phyloP scores from a whole-genome alignment of 92 coral and sea anemone species.

The Metridium senile region DNA sequence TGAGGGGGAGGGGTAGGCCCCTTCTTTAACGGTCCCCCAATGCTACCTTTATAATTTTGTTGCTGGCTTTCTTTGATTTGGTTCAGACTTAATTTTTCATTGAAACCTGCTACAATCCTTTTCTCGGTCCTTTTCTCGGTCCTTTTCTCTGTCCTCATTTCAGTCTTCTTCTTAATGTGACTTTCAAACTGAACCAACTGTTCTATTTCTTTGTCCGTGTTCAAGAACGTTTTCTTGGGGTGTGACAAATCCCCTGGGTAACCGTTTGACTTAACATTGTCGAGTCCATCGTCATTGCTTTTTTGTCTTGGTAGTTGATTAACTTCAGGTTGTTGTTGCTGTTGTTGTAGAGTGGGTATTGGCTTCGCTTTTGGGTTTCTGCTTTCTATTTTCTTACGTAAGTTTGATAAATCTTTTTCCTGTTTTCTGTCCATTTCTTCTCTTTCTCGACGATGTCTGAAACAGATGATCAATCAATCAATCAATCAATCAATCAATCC shows the following conservation, averaged over 20 bases:
- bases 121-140: constrained; percentile 41
- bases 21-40: constrained; percentile 32
- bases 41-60: constrained; percentile 41
- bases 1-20: constrained; percentile 62
- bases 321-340: constrained; percentile 4
- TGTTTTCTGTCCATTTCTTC: constrained; percentile 83
- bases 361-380: constrained; percentile 54
- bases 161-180: constrained; percentile 68
- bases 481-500: too few relatives aligned
- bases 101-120: too few relatives aligned
- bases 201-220: constrained; percentile 76
- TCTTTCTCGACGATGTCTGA: constrained; percentile 84
- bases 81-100: constrained; percentile 76
- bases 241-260: constrained; percentile 32
- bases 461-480: background rate
- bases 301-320: constrained; percentile 28
- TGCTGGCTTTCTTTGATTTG: constrained; percentile 89
- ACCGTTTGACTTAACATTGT: constrained; percentile 62
- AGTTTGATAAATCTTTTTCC: constrained; percentile 61
- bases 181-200: constrained; percentile 82
- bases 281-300: constrained; percentile 43
- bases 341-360: constrained; percentile 27
- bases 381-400: constrained; percentile 71
- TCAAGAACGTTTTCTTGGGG: constrained; percentile 54
- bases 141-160: constrained; percentile 47